Base-by-base conservation (phyloP, 2,888 invertebrate species). In the Yponomeuta evonymella region DNA sequence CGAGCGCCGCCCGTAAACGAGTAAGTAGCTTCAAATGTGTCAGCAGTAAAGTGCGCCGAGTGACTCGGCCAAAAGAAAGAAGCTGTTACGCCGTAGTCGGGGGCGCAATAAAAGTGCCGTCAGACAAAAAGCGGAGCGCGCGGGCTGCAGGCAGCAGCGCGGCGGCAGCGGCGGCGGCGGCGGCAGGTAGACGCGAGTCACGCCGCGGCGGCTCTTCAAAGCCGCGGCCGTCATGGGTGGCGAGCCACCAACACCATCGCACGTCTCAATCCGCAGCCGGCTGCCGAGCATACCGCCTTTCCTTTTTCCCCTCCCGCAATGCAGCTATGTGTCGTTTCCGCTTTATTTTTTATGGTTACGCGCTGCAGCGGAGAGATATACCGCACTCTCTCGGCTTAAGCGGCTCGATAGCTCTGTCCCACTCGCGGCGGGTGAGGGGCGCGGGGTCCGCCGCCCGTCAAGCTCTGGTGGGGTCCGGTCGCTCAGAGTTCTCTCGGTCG, bases 251-350 rank as follows among this genome's bases (percentile, higher is more conserved):
- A 88, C 92, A 89, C 90, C 89, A 87, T 88, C 86, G 89, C 91
- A 91, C 91, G 89, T 91, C 92, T 90, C 91, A 92, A 93, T 92
- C 92, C 91, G 90, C 90, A 86, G 89, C 88, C 87, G 88, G 85
- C 86, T 83, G 87, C 88, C 86, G 83, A 71, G 73, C 88, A 89
- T 88, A 84, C 89, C 87, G 86, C 91, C 87, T 90, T 90, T 90
- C 89, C 90, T 89, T 89, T 89, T 88, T 88, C 88, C 88, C 89
- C 88, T 89, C 90, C 90, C 92, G 87, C 90, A 90, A 88, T 89
- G 89, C 90, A 89, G 90, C 91, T 89, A 89, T 88, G 87, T 89
- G 88, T 89, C 88, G 89, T 89, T 91, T 91, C 92, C 92, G 92
- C 91, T 91, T 90, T 89, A 87, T 90, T 90, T 91, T 91, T 92